These are phyloP conservation scores for Solenopsis invicta DNA, from an alignment of 1,140 invertebrate genomes.

Conservation along the genomic window DNA sequence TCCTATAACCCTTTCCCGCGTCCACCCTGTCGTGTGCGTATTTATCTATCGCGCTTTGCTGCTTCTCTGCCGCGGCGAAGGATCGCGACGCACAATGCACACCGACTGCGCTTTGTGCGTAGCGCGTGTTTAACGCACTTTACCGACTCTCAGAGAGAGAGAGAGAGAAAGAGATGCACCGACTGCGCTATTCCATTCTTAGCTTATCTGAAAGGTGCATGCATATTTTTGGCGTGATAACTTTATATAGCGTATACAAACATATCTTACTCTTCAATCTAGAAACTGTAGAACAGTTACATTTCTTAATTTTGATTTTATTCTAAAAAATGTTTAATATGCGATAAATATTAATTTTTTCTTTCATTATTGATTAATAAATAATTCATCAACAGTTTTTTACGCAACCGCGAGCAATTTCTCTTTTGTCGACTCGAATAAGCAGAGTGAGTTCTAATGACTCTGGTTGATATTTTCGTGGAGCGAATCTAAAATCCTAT, in stretches of 20 bases:
- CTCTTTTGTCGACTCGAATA: background rate
- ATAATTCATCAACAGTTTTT: background rate
- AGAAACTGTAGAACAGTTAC: background rate
- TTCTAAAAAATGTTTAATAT: background rate
- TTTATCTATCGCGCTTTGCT: slow-evolving; percentile 57
- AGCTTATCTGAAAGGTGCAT: background rate
- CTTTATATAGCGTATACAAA: slow-evolving; percentile 25
- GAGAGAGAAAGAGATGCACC: too few species aligned
- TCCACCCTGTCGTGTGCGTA: slow-evolving; percentile 62
- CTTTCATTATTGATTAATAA: background rate
- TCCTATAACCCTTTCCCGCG: slow-evolving; percentile 41
- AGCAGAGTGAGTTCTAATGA: background rate
- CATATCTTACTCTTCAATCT: background rate
- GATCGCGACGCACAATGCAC: slow-evolving; percentile 52
- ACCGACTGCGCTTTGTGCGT: slow-evolving; percentile 38
- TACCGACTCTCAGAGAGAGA: background rate
- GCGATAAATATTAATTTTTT: background rate
- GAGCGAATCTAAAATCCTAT: background rate
- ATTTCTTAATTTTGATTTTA: background rate
- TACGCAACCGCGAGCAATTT: background rate
- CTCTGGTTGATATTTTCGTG: background rate
- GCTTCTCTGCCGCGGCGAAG: slow-evolving; percentile 52
- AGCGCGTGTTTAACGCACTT: slow-evolving; percentile 21
- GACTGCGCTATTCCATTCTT: slow-evolving; percentile 15
- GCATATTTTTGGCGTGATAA: slow-evolving; percentile 19